phyloP scores from a whole-genome alignment of 2,888 invertebrate species.

The Tiphia femorata region DNA sequence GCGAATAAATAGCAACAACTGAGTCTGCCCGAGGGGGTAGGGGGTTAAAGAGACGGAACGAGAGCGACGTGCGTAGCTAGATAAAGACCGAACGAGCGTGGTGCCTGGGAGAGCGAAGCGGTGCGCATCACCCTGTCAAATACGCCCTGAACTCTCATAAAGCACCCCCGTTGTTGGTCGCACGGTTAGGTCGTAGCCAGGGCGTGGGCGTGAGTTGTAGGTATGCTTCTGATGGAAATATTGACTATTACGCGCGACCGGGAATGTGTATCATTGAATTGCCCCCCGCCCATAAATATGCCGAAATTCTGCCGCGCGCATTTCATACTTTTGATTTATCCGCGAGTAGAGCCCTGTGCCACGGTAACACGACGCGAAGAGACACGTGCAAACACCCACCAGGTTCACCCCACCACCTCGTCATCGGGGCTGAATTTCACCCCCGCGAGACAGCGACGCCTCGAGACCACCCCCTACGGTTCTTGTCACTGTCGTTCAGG shows the following conservation, averaged over 20 bases:
- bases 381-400: neutral
- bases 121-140: slow-evolving; percentile 64
- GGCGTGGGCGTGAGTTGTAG: slow-evolving; percentile 66
- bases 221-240: slow-evolving; percentile 70
- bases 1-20: slow-evolving; percentile 70
- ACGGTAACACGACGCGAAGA: slow-evolving; percentile 20
- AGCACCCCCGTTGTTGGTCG: slow-evolving; percentile 54
- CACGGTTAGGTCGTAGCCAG: slow-evolving; percentile 39
- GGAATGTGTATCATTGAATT: slow-evolving; percentile 68
- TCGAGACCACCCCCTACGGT: slow-evolving; percentile 1
- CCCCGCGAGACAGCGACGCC: neutral
- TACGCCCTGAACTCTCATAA: slow-evolving; percentile 66
- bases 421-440: neutral
- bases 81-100: too few species aligned
- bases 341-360: slow-evolving; percentile 30
- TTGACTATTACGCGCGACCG: slow-evolving; percentile 68
- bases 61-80: too few species aligned
- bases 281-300: slow-evolving; percentile 66
- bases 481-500: slow-evolving; percentile 14
- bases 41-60: neutral
- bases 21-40: slow-evolving; percentile 45
- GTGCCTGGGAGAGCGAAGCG: too few species aligned
- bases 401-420: neutral
- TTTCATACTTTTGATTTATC: slow-evolving; percentile 68
- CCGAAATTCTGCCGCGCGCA: slow-evolving; percentile 60